phyloP scores from a whole-genome alignment of 2,113 vertebrate genomes.

The Dasyurus viverrinus region DNA sequence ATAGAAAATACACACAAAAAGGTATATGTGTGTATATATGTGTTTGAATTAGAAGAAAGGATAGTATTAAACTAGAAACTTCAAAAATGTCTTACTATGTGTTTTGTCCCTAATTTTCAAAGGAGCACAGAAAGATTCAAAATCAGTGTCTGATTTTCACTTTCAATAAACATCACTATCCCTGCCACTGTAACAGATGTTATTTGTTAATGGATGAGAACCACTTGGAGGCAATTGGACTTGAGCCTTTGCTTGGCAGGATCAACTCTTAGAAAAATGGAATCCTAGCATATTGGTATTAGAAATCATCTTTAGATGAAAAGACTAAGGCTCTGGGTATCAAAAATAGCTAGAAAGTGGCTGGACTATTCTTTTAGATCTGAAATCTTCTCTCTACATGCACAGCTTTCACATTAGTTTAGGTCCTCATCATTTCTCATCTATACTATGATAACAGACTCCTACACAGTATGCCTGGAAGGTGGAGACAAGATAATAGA shows the following conservation, averaged over 20 bases:
- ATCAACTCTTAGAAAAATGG: background rate
- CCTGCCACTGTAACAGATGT: background rate
- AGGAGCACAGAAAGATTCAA: background rate
- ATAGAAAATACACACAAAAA: background rate
- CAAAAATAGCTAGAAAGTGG: background rate
- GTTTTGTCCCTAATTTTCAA: background rate
- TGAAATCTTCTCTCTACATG: too few relatives aligned
- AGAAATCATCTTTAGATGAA: background rate
- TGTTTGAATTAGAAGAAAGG: background rate
- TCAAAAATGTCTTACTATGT: background rate
- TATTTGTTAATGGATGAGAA: background rate
- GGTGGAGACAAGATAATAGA: too few relatives aligned
- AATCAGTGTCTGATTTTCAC: background rate
- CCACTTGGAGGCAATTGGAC: background rate
- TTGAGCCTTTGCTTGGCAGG: background rate
- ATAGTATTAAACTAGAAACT: constrained; percentile 3
- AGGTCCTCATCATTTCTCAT: too few relatives aligned
- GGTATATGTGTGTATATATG: background rate
- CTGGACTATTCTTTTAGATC: background rate
- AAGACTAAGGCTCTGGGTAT: background rate
- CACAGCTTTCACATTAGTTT: too few relatives aligned
- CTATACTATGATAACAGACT: too few relatives aligned
- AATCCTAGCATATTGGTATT: background rate
- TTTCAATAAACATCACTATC: background rate
- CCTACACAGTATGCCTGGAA: too few relatives aligned